Conservation (phyloP, 2,888 invertebrate species). For the Axea sp. region DNA sequence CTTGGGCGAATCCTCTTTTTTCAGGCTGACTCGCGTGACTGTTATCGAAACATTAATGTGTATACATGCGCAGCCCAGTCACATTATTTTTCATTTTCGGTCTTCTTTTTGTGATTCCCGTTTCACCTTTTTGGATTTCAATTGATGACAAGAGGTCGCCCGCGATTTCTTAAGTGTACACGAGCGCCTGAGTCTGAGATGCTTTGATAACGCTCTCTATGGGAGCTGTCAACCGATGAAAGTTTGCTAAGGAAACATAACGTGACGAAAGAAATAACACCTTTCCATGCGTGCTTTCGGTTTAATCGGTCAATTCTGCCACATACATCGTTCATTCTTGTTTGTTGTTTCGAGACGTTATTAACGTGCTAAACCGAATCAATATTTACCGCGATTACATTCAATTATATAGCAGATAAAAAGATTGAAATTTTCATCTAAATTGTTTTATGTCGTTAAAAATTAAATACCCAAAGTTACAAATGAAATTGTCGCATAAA, state of each 20-base stretch:
- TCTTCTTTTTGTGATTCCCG: conserved; percentile 33
- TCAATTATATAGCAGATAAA: too few species aligned
- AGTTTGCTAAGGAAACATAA: conserved; percentile 46
- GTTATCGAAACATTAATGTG: conserved; percentile 65
- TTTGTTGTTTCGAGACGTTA: background rate
- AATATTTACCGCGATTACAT: conserved; percentile 7
- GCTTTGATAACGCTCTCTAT: conserved; percentile 43
- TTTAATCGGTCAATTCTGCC: conserved; percentile 43
- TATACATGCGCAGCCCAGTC: conserved; percentile 41
- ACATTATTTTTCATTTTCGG: conserved; percentile 43
- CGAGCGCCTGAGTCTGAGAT: conserved; percentile 27
- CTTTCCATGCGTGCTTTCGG: conserved; percentile 41
- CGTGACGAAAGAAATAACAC: conserved; percentile 55
- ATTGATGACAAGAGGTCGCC: conserved; percentile 35
- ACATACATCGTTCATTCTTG: conserved; percentile 9
- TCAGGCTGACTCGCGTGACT: conserved; percentile 65
- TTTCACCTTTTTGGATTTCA: conserved; percentile 38
- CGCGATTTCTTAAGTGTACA: conserved; percentile 37
- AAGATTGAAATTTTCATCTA: too few species aligned
- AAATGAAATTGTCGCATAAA: too few species aligned
- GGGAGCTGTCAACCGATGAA: conserved; percentile 57
- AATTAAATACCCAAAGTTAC: too few species aligned
- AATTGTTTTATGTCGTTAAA: too few species aligned
- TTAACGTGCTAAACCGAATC: conserved; percentile 16
- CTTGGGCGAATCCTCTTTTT: conserved; percentile 14